phyloP scores from a whole-genome alignment of 2,888 invertebrate species.

The Tipula lateralis region DNA sequence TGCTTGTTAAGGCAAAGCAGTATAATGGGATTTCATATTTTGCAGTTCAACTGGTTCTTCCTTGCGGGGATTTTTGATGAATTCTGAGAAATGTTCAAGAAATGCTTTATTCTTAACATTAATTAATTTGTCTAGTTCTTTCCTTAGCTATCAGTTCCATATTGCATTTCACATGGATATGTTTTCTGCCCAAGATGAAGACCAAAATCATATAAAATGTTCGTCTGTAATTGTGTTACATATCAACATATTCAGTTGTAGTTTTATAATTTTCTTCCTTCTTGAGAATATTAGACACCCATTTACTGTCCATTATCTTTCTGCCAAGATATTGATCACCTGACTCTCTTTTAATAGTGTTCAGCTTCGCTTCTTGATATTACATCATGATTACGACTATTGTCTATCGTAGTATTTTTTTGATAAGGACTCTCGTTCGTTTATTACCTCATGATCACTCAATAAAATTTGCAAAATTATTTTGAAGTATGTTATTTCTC shows the following conservation, averaged over 20 bases:
- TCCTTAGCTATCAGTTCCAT: not conserved
- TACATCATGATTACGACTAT: not conserved
- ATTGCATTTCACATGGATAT: not conserved
- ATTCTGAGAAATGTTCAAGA: not conserved
- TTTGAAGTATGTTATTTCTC: too few species aligned
- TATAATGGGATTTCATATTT: too few species aligned
- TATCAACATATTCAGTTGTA: not conserved
- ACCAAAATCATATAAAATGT: not conserved
- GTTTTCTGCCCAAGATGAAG: not conserved
- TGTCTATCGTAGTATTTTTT: not conserved
- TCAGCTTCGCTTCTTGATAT: not conserved
- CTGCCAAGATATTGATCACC: not conserved
- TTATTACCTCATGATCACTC: too few species aligned
- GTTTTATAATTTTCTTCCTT: not conserved
- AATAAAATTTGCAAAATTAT: not conserved
- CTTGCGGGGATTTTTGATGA: not conserved
- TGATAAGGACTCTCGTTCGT: not conserved
- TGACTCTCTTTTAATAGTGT: not conserved
- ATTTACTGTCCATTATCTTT: not conserved
- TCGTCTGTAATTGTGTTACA: not conserved
- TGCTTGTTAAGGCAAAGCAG: too few species aligned
- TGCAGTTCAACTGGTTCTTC: too few species aligned
- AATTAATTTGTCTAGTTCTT: not conserved
- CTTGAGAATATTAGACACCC: not conserved
- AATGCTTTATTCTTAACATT: not conserved